Evolutionary conservation across 2,888 invertebrate genomes (phyloP).

Genomic region (Diarsia mendica): DNA sequence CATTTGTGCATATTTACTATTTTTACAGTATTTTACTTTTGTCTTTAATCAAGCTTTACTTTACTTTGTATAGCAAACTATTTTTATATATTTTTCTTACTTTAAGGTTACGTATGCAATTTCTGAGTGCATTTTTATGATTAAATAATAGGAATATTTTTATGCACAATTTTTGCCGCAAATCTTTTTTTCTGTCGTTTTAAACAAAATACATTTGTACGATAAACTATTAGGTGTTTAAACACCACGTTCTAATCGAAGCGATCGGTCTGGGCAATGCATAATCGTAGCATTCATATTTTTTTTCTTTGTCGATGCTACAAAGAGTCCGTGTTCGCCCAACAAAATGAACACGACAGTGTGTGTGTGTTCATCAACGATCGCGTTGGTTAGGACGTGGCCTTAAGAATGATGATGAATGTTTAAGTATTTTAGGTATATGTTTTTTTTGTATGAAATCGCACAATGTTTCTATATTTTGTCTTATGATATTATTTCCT

Average conservation of each 20-base stretch:
- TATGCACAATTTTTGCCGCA: background rate
- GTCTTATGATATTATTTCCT: constrained; percentile 35
- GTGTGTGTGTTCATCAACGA: background rate
- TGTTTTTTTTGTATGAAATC: constrained; percentile 1
- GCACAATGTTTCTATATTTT: constrained; percentile 2
- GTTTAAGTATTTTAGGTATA: constrained; percentile 3
- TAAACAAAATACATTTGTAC: background rate
- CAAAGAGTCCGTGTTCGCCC: background rate
- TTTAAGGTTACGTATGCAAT: background rate
- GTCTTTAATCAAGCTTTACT: constrained; percentile 20
- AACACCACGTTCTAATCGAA: background rate
- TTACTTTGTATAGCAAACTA: constrained; percentile 18
- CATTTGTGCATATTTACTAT: constrained; percentile 26
- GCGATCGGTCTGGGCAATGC: background rate
- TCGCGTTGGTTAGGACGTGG: background rate
- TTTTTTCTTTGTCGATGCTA: background rate
- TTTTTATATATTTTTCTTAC: constrained; percentile 12
- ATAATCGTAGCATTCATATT: background rate
- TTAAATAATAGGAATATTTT: background rate
- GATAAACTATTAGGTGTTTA: background rate
- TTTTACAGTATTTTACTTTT: constrained; percentile 42
- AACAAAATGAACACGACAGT: background rate
- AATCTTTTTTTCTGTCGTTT: background rate
- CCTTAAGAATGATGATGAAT: background rate
- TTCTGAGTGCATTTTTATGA: constrained; percentile 13